Evolutionary conservation across 2,888 invertebrate species (phyloP), one percentile per base, ranked within the genome.

Genomic region (Mesorhabditis sp.): DNA sequence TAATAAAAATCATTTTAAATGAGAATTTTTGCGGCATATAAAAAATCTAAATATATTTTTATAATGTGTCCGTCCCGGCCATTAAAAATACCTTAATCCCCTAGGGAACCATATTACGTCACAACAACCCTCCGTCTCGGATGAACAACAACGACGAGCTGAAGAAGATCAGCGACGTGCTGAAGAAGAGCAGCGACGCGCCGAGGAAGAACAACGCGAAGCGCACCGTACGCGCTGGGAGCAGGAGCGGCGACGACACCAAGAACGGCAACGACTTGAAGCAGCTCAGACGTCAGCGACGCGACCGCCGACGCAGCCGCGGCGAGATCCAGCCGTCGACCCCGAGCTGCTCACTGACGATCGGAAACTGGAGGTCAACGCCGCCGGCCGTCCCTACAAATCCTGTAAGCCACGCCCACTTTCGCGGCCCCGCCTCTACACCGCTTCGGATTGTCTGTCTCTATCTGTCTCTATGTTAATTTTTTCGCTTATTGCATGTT

Each of bases 101-200:
- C 28, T 28, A 28, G 28, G 28, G 28, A 2, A 28, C 28, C 28
- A 28, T 28, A 28, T 28, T 28, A 28, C n/a, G n/a, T n/a, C n/a
- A n/a, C 28, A 28, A 28, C 28, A 28, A 28, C 28, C 28, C 28
- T 28, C 28, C 28, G 28, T 28, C 28, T 28, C 28, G 28, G 28
- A 28, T 28, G 28, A 28, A 28, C 28, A 28, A 28, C 28, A 28
- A 28, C 28, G 28, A 28, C 28, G 28, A 28, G 28, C 28, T 28
- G 28, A 28, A 28, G 28, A 28, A 28, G 28, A 28, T 28, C 28
- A 28, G 28, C 28, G n/a, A 50, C 58, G n/a, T 2, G 10, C 58
- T 50, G 10, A 50, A 50, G 58, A 50, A 50, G 58, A 50, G n/a
- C 58, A 50, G n/a, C 58, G n/a, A 50, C 58, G n/a, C n/a, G 10